Percentiles rank a stretch among this genome's conserved stretches.
phyloP scores from a whole-genome alignment of 2,888 invertebrate species.

The Drosophila birchii region DNA sequence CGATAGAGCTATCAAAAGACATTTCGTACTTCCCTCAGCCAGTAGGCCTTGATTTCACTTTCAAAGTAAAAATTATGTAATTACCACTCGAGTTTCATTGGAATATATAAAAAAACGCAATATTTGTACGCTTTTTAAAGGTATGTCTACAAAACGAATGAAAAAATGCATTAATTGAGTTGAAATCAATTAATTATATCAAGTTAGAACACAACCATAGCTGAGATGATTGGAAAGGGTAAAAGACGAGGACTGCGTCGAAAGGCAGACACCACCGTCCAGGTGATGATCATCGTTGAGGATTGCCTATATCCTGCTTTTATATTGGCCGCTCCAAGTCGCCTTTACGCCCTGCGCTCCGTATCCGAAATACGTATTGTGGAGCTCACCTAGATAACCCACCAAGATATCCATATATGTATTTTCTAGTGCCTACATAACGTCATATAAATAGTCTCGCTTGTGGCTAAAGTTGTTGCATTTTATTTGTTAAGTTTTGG shows the following conservation, averaged over 20 bases:
- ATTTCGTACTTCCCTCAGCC: not conserved
- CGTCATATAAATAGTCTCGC: conserved; percentile 10
- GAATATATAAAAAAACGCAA: not conserved
- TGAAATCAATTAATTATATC: not conserved
- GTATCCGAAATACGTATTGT: not conserved
- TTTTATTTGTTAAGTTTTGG: conserved; percentile 26
- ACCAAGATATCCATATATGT: not conserved
- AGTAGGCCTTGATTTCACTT: not conserved
- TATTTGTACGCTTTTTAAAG: not conserved
- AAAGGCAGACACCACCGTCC: not conserved
- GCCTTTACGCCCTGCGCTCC: not conserved
- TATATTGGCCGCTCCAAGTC: conserved; percentile 1
- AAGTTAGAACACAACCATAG: not conserved
- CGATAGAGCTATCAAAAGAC: not conserved
- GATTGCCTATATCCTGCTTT: not conserved
- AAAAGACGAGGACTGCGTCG: not conserved
- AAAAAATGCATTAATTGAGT: not conserved
- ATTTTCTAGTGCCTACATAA: conserved; percentile 3
- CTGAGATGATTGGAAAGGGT: not conserved
- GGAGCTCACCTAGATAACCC: conserved; percentile 1
- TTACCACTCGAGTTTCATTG: not conserved
- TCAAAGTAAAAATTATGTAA: not conserved
- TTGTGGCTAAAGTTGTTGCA: conserved; percentile 5
- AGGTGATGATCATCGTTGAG: conserved; percentile 1
- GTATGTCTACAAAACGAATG: not conserved